Evolutionary conservation across 2,113 vertebrate species (phyloP), one percentile per base, ranked within the genome.

Genomic region (Ctenodactylus gundi): DNA sequence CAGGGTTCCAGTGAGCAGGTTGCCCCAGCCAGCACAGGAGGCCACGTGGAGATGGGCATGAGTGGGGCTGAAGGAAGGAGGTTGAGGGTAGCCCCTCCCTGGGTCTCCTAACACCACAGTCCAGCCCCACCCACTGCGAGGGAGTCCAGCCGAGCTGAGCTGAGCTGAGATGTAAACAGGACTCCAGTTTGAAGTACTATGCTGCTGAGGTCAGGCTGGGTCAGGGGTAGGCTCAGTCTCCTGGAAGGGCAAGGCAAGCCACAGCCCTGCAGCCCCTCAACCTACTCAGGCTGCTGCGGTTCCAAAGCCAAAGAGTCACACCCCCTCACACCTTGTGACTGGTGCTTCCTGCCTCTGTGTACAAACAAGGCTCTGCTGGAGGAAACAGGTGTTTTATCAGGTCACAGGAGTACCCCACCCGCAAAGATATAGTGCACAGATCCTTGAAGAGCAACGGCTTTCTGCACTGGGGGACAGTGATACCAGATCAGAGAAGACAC

Each of bases 351-450:
- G 96, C 93, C 77, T 0, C 93, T 96, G 95, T 97, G 94, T 95
- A 95, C 95, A 97, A 95, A 96, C 92, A 96, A 96, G 65, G 27
- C 93, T 93, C 29, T 0, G 85, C 46, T 91, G 94, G 90, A 97
- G 96, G 95, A 97, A 97, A 88, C 96, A 97, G 96, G 94, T 97
- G 96, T 92, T 97, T 93, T 94, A 77, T 78, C 76, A 88, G 93
- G 95, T 96, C 93, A 75, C 85, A 53, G 83, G 84, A 62, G 17
- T 20, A 34, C 44, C 18, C 53, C 72, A 49, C 90, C 44, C 89
- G 68, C 85, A 70, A 2, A 7, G 0, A 86, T 65, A 72, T 36
- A 55, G 84, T 53, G 12, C 31, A 20, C 1, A 1, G 68, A n/a
- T 39, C 76, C 76, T 72, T 0, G 1, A 39, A 55, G 73, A 62